Base-by-base conservation (phyloP, 2,113 vertebrate species). In the Felis chaus region DNA sequence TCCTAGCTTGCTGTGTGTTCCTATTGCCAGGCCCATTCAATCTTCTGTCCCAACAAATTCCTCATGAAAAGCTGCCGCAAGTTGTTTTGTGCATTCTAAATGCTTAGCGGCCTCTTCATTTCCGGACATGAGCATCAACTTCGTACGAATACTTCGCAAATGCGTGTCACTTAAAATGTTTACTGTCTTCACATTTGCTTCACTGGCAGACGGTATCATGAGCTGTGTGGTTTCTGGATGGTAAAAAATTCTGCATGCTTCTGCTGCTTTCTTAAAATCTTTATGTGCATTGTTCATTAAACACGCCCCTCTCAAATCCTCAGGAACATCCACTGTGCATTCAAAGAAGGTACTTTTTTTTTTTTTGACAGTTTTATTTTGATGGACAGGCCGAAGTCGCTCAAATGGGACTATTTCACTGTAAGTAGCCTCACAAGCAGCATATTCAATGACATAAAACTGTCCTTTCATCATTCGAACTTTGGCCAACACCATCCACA, bases 401-500 rank as follows among this genome's bases (percentile, higher is more conserved):
- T 99, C 99, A 0, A 99, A 99, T 93, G 99, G 99, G 96, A 99
- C 99, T 92, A 99, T 99, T 98, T 99, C 99, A 97, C 99, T 99
- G 97, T 99, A 99, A 96, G 99, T 99, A 98, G 99, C 99, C 98
- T 99, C 99, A 98, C 99, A 99, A 97, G 99, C 99, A 98, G 99
- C 99, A 93, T 99, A 99, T 95, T 99, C 99, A 97, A 99, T 99
- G 97, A 99, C 99, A 65, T 99, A 99, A 94, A 99, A 99, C 99
- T 99, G 99, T 98, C 99, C 99, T 98, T 99, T 99, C 99, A 99
- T 99, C 99, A 99, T 99, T 96, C 99, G 99, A 98, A 99, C 99
- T 98, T 99, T 99, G 85, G 99, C 99, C 97, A 99, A 97, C 99
- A 99, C 99, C 99, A 99, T 87, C 99, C 99, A 98, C 99, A 99